Evolutionary conservation across 2,888 invertebrate species (phyloP), one percentile per base, ranked within the genome.

Genomic region (Fragum whitleyi): DNA sequence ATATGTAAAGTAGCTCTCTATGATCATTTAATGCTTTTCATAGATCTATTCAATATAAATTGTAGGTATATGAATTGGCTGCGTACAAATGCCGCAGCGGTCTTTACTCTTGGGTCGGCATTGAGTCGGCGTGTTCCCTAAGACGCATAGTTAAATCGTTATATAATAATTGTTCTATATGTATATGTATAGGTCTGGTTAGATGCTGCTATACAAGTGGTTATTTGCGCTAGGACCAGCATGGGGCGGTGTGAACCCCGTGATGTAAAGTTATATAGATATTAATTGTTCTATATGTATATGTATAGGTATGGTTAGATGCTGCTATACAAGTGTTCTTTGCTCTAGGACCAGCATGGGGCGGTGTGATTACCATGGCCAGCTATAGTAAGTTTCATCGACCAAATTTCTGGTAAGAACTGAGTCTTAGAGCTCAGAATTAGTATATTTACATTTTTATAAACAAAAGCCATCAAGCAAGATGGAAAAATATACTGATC

Each of bases 371-470:
- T 14, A 47, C 47, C n/a, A 47, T 47, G 47, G 39, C 65, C 23
- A 65, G 65, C 26, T 69, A 69, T 26, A 69, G 53, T 26, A 69
- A 53, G 16, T 69, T 69, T 53, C 69, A 69, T 69, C 69, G 53
- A 28, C 51, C 51, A 53, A 53, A 51, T 19, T 69, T 53, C 69
- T 53, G 51, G 69, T 69, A 69, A 51, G 51, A 36, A 36, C 32
- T 36, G 32, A 16, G 16, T 59, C 16, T 36, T 36, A 6, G 32
- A 6, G 32, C 53, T 21, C 23, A 5, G 53, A 53, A 21, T 21
- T 53, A 5, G 11, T 21, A 53, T 11, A 36, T 6, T 36, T 36
- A 36, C 9, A 36, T n/a, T n/a, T n/a, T n/a, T n/a, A n/a, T n/a
- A n/a, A n/a, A n/a, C n/a, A n/a, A n/a, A n/a, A n/a, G n/a, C n/a